These are phyloP conservation scores for Podarcis cretensis DNA, from an alignment of 2,113 vertebrate genomes.

Conservation along the genomic window DNA sequence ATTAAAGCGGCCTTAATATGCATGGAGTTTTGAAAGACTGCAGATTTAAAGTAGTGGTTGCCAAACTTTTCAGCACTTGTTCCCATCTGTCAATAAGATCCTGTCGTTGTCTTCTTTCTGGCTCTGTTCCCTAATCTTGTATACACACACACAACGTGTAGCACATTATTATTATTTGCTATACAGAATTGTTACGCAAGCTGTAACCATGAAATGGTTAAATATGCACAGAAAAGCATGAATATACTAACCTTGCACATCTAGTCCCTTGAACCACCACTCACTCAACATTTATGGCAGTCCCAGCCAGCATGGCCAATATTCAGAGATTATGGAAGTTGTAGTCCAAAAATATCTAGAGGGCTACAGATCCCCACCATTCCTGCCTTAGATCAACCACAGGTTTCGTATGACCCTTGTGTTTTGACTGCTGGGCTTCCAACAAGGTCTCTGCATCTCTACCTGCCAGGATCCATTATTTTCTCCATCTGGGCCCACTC, in stretches of 20 bases:
- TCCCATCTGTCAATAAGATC: background rate
- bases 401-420: background rate
- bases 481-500: background rate
- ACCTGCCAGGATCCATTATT: background rate
- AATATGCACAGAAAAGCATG: too few species aligned
- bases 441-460: background rate
- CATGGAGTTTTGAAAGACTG: constrained; percentile 29
- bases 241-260: too few species aligned
- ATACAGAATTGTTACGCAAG: too few species aligned
- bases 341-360: background rate
- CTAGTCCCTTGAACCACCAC: background rate
- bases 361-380: too few species aligned
- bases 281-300: background rate
- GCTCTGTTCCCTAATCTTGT: background rate
- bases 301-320: background rate
- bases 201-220: too few species aligned
- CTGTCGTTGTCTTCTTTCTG: background rate
- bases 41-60: background rate
- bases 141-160: background rate
- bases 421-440: background rate
- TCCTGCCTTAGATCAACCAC: background rate
- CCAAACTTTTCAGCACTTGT: background rate
- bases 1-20: constrained; percentile 42
- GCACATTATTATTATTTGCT: background rate
- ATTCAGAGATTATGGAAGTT: background rate